Evolutionary conservation across 53 echinoderm and acorn worm genomes (phyloP), one percentile per base, ranked within the genome.

Genomic region (Paelopatides confundens): DNA sequence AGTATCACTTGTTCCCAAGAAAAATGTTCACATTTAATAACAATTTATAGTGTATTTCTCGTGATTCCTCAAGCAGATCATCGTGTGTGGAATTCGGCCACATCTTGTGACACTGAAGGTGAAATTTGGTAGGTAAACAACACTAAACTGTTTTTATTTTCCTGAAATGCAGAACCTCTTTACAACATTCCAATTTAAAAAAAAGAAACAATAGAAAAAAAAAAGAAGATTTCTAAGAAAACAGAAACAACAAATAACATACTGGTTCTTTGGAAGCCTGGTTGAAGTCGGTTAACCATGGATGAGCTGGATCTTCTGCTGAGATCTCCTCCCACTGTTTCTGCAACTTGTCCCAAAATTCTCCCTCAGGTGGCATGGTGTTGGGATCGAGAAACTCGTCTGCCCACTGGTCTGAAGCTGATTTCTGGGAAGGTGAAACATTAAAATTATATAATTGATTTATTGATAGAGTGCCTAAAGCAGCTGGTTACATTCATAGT

Each of bases 261-360:
- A 93, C 94, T 34, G 88, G 91, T 32, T 93, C 91, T 40, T 88
- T 85, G 26, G 33, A 38, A 30, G 79, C 71, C 13, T 83, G 69
- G 24, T 85, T 86, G 78, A 94, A 97, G 30, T 97, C 92, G 12
- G 82, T 76, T 29, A 97, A 62, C 98, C 98, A 97, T 2, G 95
- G 98, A 58, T 97, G 98, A 30, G 69, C 86, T 17, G 69, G 62
- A 64, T 65, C 31, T 4, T 69, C 47, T 46, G 96, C 94, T 4
- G 91, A 52, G 86, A 96, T 91, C 12, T 94, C 89, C 52, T 99
- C 99, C 99, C 99, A 99, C 62, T 96, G 94, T 63, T 87, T 89
- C 93, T 99, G 99, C n/a, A 99, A 85, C 40, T 89, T 92, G 24
- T 99, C 94, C 99, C 99, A 99, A 91, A 99, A 99, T 26, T 99